Conservation (phyloP, 2,888 invertebrate genomes). For the Campaea margaritaria region DNA sequence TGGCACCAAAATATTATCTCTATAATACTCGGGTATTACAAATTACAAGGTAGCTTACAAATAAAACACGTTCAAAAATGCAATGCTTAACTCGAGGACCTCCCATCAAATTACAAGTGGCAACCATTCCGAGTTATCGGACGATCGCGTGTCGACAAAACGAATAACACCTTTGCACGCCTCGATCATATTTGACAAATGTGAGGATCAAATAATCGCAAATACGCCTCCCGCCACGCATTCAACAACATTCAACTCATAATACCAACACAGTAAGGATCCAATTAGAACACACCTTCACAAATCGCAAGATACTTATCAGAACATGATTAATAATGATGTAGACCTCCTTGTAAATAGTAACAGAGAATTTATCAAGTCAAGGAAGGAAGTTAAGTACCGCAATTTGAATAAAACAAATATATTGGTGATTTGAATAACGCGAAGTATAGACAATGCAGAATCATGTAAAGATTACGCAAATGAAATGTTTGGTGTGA, state of each 20-base stretch:
- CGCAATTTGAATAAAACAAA: constrained; percentile 41
- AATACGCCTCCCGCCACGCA: constrained; percentile 48
- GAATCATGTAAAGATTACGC: constrained; percentile 58
- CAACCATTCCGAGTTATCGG: constrained; percentile 67
- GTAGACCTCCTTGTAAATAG: constrained; percentile 54
- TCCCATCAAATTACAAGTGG: constrained; percentile 76
- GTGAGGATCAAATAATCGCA: constrained; percentile 69
- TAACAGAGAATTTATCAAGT: constrained; percentile 54
- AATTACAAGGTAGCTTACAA: constrained; percentile 34
- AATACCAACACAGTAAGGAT: constrained; percentile 49
- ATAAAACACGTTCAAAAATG: constrained; percentile 44
- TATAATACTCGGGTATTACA: constrained; percentile 29
- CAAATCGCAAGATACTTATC: constrained; percentile 58
- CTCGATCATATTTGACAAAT: constrained; percentile 76
- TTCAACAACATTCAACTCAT: constrained; percentile 50
- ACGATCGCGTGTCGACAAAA: constrained; percentile 76
- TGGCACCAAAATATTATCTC: constrained; percentile 30
- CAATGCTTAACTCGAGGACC: constrained; percentile 61
- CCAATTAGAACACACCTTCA: constrained; percentile 42
- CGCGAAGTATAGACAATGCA: constrained; percentile 41
- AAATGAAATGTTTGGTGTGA: constrained; percentile 66
- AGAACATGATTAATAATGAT: constrained; percentile 62
- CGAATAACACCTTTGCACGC: constrained; percentile 71
- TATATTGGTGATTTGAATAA: constrained; percentile 40
- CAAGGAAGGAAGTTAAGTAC: constrained; percentile 53